Conservation (phyloP, 2,888 invertebrate genomes). For the Marasmarcha lunaedactyla region DNA sequence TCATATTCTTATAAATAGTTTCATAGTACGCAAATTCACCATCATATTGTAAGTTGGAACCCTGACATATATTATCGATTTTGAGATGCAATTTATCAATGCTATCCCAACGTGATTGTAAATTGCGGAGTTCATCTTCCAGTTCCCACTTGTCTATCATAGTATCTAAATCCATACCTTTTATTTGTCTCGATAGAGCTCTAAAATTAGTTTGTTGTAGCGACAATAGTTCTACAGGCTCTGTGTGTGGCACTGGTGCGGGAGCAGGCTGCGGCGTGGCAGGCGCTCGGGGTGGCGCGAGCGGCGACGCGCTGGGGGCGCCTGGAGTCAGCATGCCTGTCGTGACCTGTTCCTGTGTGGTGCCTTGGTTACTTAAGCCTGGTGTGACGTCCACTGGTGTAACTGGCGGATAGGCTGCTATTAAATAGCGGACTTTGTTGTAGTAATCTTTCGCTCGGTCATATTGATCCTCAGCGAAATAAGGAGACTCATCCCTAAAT, state of each 20-base stretch:
- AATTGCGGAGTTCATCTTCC: constrained; percentile 9
- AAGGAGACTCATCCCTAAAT: background rate
- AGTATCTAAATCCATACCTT: constrained; percentile 5
- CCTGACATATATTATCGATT: constrained; percentile 4
- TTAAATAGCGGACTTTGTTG: background rate
- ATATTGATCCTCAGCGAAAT: constrained; percentile 1
- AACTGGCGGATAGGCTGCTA: background rate
- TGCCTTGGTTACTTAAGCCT: background rate
- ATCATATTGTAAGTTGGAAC: background rate
- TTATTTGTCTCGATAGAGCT: constrained; percentile 7
- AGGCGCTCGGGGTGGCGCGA: background rate
- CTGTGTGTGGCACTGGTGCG: background rate
- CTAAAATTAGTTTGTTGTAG: constrained; percentile 9
- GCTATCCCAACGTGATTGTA: constrained; percentile 3
- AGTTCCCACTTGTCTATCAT: constrained; percentile 12
- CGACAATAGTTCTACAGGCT: background rate
- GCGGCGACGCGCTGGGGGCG: background rate
- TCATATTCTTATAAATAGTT: background rate
- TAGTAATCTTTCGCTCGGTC: background rate
- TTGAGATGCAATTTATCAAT: constrained; percentile 5
- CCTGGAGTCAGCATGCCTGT: background rate
- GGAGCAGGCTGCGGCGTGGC: background rate
- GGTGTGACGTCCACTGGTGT: too few species aligned
- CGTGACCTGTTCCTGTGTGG: background rate
- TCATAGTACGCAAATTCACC: background rate